These are phyloP conservation scores for Eupithecia insigniata DNA, from an alignment of 2,888 invertebrate species.

Conservation along the genomic window DNA sequence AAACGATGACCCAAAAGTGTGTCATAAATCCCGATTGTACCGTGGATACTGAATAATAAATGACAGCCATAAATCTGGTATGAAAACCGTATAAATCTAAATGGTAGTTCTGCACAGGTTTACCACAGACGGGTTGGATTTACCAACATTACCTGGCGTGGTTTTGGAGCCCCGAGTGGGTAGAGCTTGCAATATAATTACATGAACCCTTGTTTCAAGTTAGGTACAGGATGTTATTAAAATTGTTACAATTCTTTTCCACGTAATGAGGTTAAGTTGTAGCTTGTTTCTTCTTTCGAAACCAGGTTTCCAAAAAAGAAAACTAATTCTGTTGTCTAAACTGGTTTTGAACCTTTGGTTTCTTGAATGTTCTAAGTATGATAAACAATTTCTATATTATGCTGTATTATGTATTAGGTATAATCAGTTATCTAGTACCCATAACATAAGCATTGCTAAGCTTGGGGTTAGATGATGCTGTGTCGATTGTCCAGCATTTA, in stretches of 20 bases:
- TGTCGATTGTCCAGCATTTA: no score
- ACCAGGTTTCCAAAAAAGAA: no score
- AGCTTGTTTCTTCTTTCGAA: not conserved
- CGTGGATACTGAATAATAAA: constrained; percentile 81
- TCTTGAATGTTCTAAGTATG: no score
- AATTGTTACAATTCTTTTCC: not conserved
- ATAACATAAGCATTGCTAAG: not conserved
- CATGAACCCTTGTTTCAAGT: not conserved
- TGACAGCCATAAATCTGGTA: constrained; percentile 78
- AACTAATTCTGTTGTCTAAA: no score
- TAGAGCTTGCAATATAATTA: constrained; percentile 13
- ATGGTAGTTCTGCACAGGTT: constrained; percentile 64
- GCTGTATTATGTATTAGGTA: no score
- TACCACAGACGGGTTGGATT: constrained; percentile 49
- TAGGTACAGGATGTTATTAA: constrained; percentile 3
- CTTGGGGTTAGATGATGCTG: no score
- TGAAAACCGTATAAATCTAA: constrained; percentile 81
- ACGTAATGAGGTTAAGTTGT: not conserved
- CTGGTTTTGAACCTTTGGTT: no score
- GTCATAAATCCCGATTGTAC: constrained; percentile 78
- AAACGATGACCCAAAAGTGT: constrained; percentile 72
- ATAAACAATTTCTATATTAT: no score
- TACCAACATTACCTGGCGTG: constrained; percentile 37
- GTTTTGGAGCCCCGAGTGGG: constrained; percentile 20
- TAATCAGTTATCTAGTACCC: not conserved